Percentiles rank a stretch among this genome's conserved stretches.
Conservation (phyloP, 2,888 invertebrate genomes). For the Scotopteryx bipunctaria region DNA sequence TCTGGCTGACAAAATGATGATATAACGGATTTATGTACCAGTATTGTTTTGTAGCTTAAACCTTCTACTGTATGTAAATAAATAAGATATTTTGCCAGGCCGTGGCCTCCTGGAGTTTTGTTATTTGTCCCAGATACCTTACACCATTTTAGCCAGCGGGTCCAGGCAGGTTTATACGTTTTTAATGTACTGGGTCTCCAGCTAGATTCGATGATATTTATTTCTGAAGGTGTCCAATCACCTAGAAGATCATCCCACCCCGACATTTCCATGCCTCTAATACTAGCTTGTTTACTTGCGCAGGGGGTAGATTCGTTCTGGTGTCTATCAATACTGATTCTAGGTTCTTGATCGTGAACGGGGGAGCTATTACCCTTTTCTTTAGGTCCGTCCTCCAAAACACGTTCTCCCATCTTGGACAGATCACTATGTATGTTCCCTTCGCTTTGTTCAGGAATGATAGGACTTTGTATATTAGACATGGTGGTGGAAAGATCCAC, state of each 20-base stretch:
- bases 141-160: background rate
- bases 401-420: conserved; percentile 1
- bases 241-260: background rate
- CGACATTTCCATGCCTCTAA: conserved; percentile 6
- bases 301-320: background rate
- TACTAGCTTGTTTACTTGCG: background rate
- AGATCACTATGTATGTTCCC: background rate
- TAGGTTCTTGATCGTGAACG: background rate
- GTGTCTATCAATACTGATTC: conserved; percentile 2
- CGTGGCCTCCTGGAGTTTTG: background rate
- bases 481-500: conserved; percentile 1
- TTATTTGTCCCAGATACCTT: background rate
- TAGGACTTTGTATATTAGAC: background rate
- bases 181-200: background rate
- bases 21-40: conserved; percentile 4
- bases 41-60: conserved; percentile 2
- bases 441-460: background rate
- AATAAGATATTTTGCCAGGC: background rate
- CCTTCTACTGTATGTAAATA: background rate
- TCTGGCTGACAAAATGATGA: conserved; percentile 1
- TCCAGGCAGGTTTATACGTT: background rate
- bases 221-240: background rate
- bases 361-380: background rate
- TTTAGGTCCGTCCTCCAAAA: conserved; percentile 1
- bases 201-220: background rate